Conservation (phyloP, 2,797 vertebrate species). For the Mallotus villosus region DNA sequence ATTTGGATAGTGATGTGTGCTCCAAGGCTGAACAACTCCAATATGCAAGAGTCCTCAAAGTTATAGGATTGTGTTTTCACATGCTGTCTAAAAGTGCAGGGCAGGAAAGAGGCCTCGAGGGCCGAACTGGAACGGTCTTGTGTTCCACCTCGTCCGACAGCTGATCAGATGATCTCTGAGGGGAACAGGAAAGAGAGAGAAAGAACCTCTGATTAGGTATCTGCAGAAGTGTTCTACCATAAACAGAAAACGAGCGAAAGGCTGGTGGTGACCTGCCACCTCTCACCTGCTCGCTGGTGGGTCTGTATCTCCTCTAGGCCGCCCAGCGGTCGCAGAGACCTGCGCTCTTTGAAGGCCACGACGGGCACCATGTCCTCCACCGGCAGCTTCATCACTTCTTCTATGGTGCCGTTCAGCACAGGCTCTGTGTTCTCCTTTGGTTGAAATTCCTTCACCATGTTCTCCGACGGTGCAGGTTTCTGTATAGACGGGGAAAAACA, state of each 20-base stretch:
- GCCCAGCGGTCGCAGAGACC: conserved; percentile 81
- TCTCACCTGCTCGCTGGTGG: conserved; percentile 89
- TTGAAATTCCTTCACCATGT: conserved; percentile 51
- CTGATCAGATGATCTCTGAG: conserved; percentile 76
- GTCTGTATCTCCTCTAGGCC: conserved; percentile 91
- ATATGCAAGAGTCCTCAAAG: conserved; percentile 16
- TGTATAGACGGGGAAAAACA: conserved; percentile 29
- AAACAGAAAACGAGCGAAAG: not conserved
- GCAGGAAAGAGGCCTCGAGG: conserved; percentile 30
- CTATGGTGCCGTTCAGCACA: conserved; percentile 78
- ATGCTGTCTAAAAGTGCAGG: conserved; percentile 53
- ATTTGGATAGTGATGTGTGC: conserved; percentile 46
- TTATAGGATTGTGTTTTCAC: conserved; percentile 34
- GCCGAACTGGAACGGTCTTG: conserved; percentile 21
- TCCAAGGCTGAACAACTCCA: conserved; percentile 38
- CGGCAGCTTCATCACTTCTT: conserved; percentile 81
- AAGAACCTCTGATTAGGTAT: not conserved
- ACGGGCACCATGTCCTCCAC: conserved; percentile 82
- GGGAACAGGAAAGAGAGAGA: conserved; percentile 1
- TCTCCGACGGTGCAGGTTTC: conserved; percentile 52
- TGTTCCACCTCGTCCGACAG: conserved; percentile 16
- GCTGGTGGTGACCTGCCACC: not conserved
- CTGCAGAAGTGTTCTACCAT: not conserved
- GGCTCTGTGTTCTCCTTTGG: conserved; percentile 86
- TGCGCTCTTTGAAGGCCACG: conserved; percentile 91